Evolutionary conservation across 1,140 invertebrate genomes (phyloP).

Genomic region (Pseudomyrmex sp.): DNA sequence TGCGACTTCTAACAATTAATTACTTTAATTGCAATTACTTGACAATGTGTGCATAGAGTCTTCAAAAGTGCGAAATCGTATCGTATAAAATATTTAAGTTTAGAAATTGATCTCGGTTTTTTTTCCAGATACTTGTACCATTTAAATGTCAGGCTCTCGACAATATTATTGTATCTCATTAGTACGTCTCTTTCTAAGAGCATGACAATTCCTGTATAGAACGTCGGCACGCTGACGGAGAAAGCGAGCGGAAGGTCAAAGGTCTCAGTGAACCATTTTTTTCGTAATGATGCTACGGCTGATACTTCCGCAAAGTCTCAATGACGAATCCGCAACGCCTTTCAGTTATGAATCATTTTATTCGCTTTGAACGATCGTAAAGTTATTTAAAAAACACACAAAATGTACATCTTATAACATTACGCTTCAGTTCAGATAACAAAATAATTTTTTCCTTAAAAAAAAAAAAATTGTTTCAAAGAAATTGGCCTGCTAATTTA

Average conservation of each 20-base stretch:
- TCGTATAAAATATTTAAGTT: no score
- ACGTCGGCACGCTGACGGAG: constrained; percentile 71
- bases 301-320: constrained; percentile 46
- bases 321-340: constrained; percentile 40
- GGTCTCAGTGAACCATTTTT: constrained; percentile 79
- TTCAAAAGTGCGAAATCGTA: no score
- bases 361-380: neutral
- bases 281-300: constrained; percentile 56
- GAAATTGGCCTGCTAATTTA: no score
- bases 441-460: neutral
- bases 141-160: constrained; percentile 38
- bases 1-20: neutral
- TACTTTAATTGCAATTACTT: no score
- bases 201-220: constrained; percentile 60
- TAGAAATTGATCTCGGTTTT: no score
- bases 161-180: constrained; percentile 23
- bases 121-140: constrained; percentile 12
- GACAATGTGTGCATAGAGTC: no score
- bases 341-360: constrained; percentile 25
- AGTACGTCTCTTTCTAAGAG: constrained; percentile 44
- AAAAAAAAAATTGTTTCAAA: neutral
- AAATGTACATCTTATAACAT: neutral
- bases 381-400: neutral
- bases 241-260: constrained; percentile 82
- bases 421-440: neutral